Evolutionary conservation across 2,113 vertebrate genomes (phyloP).

Genomic region (Capreolus pygargus): DNA sequence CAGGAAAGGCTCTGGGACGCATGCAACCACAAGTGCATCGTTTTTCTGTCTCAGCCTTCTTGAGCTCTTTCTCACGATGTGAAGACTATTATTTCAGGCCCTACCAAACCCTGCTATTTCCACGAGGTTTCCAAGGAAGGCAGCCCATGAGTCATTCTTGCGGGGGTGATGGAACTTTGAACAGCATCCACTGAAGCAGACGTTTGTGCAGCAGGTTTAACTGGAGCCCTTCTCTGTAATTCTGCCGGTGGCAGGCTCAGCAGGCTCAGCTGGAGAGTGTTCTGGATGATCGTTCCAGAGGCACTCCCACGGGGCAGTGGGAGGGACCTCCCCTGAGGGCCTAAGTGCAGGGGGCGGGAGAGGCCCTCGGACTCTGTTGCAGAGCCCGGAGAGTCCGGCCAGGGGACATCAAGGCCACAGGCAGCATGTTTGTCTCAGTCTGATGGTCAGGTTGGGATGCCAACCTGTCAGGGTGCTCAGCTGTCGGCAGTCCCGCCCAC

Average conservation of each 20-base stretch:
- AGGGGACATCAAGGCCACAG: not conserved
- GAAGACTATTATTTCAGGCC: not conserved
- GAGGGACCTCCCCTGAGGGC: not conserved
- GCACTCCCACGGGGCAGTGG: accelerated
- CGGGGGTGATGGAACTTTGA: not conserved
- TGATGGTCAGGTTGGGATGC: not conserved
- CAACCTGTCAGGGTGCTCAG: not conserved
- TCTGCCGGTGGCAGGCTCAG: not conserved
- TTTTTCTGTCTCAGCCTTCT: not conserved
- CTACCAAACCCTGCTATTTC: not conserved
- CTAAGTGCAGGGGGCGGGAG: not conserved
- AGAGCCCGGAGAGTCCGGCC: not conserved
- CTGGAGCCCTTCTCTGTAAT: not conserved
- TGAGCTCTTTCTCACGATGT: not conserved
- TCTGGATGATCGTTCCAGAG: not conserved
- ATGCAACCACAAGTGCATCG: not conserved
- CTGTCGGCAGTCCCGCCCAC: not conserved
- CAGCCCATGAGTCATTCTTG: not conserved
- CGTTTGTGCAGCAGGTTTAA: not conserved
- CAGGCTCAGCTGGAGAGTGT: not conserved
- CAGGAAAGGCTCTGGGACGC: not conserved
- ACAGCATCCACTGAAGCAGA: too few species aligned
- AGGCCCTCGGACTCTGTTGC: not conserved
- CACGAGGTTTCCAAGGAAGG: not conserved
- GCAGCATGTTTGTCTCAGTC: not conserved